phyloP scores from a whole-genome alignment of 2,797 vertebrate species.

The Phyllotis vaccarum region DNA sequence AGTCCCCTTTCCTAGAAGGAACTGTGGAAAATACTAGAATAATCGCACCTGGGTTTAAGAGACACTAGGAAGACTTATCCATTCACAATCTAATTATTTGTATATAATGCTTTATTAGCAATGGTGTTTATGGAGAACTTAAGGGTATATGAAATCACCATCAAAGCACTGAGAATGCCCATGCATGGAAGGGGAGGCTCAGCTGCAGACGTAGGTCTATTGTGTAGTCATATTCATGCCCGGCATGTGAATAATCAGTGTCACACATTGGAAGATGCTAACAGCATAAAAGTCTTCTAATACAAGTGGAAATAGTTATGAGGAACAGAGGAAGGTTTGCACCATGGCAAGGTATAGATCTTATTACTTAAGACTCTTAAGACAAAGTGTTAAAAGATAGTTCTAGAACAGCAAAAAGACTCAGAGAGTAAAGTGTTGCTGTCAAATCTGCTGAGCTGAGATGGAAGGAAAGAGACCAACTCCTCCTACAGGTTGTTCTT shows the following conservation, averaged over 20 bases:
- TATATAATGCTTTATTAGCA: background rate
- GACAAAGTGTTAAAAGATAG: background rate
- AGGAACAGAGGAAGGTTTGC: background rate
- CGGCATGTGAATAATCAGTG: accelerated
- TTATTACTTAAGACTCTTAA: background rate
- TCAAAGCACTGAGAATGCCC: background rate
- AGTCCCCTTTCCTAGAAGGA: constrained; percentile 11
- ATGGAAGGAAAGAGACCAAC: background rate
- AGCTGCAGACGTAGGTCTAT: background rate
- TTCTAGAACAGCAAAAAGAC: no score
- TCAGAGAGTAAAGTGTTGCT: background rate
- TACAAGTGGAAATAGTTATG: background rate
- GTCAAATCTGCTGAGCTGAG: background rate
- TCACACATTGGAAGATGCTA: background rate
- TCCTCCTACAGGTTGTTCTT: no score
- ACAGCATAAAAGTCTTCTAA: background rate
- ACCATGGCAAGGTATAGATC: background rate
- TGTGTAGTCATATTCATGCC: background rate
- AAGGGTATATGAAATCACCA: background rate
- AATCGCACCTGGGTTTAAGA: background rate
- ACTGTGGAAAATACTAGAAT: background rate
- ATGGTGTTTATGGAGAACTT: background rate
- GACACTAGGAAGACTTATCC: constrained; percentile 3
- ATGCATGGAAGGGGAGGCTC: background rate
- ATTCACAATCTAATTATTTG: background rate